Percentiles rank a stretch among this genome's conserved stretches.
Conservation (phyloP, 2,888 invertebrate species). For the Apodemia duryi region DNA sequence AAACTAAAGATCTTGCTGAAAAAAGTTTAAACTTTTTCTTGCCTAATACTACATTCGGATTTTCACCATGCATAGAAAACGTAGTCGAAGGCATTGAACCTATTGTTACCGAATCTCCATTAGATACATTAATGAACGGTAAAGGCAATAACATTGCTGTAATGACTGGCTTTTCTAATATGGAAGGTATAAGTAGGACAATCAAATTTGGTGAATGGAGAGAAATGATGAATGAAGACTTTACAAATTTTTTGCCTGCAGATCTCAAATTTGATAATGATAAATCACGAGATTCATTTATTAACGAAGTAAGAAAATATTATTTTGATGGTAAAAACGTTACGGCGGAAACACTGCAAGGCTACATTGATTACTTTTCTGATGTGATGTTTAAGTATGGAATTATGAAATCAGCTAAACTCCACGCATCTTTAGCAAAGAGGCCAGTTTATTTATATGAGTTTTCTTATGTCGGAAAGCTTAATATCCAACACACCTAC, state of each 20-base stretch:
- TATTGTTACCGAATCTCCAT: constrained; percentile 59
- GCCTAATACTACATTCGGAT: constrained; percentile 65
- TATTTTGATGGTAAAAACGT: constrained; percentile 58
- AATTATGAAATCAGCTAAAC: constrained; percentile 57
- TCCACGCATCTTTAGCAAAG: constrained; percentile 44
- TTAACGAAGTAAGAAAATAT: constrained; percentile 44
- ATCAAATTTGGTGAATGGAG: constrained; percentile 56
- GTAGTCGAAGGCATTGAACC: constrained; percentile 45
- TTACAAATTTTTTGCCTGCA: constrained; percentile 59
- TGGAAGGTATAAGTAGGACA: constrained; percentile 66
- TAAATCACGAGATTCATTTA: constrained; percentile 41
- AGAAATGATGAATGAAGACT: constrained; percentile 59
- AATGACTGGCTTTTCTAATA: constrained; percentile 58
- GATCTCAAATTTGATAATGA: constrained; percentile 50
- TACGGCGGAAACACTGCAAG: constrained; percentile 43
- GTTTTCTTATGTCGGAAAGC: constrained; percentile 58
- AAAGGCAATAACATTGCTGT: constrained; percentile 49
- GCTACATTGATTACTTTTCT: constrained; percentile 62
- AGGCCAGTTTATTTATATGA: constrained; percentile 58
- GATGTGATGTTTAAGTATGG: constrained; percentile 66
- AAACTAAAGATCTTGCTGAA: constrained; percentile 40
- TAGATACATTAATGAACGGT: constrained; percentile 50
- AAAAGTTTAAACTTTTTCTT: constrained; percentile 59
- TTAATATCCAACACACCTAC: constrained; percentile 54
- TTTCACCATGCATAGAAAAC: constrained; percentile 64